phyloP scores from a whole-genome alignment of 2,113 vertebrate species.

The Tachycineta bicolor region DNA sequence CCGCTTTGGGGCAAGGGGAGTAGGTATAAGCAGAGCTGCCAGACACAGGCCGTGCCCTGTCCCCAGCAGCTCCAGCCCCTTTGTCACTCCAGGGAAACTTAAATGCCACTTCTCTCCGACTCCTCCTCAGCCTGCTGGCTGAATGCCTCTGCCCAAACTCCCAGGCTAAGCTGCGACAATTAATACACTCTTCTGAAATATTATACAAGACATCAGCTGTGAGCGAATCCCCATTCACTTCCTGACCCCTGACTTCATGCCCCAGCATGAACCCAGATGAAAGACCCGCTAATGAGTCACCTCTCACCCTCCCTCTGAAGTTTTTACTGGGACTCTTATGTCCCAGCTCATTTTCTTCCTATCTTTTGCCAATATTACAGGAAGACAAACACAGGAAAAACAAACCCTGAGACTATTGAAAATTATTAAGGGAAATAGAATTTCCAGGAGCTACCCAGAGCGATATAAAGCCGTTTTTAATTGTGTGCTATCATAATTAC shows the following conservation, averaged over 20 bases:
- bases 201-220: constrained; percentile 8
- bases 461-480: neutral
- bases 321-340: neutral
- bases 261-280: constrained; percentile 13
- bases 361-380: constrained; percentile 9
- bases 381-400: constrained; percentile 34
- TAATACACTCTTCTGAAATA: constrained; percentile 4
- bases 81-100: neutral
- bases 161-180: neutral
- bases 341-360: constrained; percentile 6
- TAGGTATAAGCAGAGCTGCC: neutral
- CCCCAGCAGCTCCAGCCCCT: neutral
- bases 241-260: neutral
- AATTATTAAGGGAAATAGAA: constrained; percentile 12
- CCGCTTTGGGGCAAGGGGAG: rapidly evolving
- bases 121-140: neutral
- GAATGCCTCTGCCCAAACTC: neutral
- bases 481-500: neutral
- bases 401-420: constrained; percentile 4
- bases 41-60: neutral
- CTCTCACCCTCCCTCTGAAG: neutral
- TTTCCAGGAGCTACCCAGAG: constrained; percentile 6
- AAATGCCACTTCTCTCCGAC: neutral
- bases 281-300: constrained; percentile 21
- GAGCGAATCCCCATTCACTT: neutral